Percentiles rank a stretch among this genome's conserved stretches.
phyloP scores from a whole-genome alignment of 2,113 vertebrate species.

The Lanius collurio region DNA sequence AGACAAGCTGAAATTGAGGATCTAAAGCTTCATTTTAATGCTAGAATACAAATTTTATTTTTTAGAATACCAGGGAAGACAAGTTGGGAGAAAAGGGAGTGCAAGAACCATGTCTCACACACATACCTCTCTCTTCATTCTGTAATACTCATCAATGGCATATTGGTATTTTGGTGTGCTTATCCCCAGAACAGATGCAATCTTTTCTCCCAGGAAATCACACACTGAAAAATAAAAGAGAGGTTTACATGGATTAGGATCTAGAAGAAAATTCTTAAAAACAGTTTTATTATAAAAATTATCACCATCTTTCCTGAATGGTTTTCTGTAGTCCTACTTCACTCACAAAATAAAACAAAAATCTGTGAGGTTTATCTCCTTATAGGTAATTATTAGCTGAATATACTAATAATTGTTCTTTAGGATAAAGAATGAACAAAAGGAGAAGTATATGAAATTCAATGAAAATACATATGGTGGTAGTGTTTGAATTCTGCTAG shows the following conservation, averaged over 20 bases:
- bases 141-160: conserved; percentile 95
- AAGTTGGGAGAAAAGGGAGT: not conserved
- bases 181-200: conserved; percentile 93
- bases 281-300: not conserved
- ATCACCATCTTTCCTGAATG: not conserved
- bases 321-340: not conserved
- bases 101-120: not conserved
- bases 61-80: not conserved
- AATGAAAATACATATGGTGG: not conserved
- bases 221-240: conserved; percentile 81
- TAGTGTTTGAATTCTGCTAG: not conserved
- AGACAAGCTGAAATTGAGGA: not conserved
- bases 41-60: not conserved
- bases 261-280: not conserved
- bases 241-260: not conserved
- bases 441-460: not conserved
- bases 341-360: not conserved
- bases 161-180: conserved; percentile 97
- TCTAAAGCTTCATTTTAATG: not conserved
- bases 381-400: not conserved
- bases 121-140: conserved; percentile 93
- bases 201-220: conserved; percentile 95
- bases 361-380: not conserved
- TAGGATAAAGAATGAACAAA: not conserved
- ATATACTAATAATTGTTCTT: not conserved